Base-by-base conservation (phyloP, 1,140 invertebrate genomes). In the Leucophenga varia region DNA sequence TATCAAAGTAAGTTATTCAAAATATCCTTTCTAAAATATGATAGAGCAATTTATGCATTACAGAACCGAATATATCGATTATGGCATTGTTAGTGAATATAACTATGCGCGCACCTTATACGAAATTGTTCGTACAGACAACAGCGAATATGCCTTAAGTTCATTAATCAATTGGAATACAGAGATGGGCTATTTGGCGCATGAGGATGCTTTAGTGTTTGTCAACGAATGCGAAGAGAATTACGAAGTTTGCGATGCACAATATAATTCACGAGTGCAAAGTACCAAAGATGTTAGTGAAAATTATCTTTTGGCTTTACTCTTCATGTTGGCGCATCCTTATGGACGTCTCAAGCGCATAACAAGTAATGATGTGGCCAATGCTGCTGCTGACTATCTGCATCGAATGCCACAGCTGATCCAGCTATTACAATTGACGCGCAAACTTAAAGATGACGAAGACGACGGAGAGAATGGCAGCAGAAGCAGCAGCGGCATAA, bases 41-140 rank as follows among this genome's bases (percentile, higher is more conserved):
- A n/a, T n/a, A n/a, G n/a, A n/a, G n/a, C n/a, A n/a, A n/a, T n/a
- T n/a, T n/a, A n/a, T n/a, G n/a, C n/a, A n/a, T 39, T 81, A 76
- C 10, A 79, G 79, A 20, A 59, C 67, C 3, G 84, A 90, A 56
- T 91, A 91, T 65, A 82, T 81, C 6, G 52, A 74, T 2, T 72
- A 87, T 2, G 88, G 82, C 16, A 76, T 82, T 9, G 86, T 91
- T 5, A 90, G 87, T 0, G 90, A 93, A 65, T 93, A 92, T 65
- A 79, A 77, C 22, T 84, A 80, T 52, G 81, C 86, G n/a, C 52
- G 47, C 2, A n/a, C n/a, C n/a, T n/a, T n/a, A n/a, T n/a, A n/a
- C n/a, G 70, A 80, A 42, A 43, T 86, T 3, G 76, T 77, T 3
- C 71, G 75, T 3, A 75, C 76, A 3, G 78, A 84, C 47, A 37